Conservation (phyloP, 2,113 vertebrate species). For the Actinemys pallida region DNA sequence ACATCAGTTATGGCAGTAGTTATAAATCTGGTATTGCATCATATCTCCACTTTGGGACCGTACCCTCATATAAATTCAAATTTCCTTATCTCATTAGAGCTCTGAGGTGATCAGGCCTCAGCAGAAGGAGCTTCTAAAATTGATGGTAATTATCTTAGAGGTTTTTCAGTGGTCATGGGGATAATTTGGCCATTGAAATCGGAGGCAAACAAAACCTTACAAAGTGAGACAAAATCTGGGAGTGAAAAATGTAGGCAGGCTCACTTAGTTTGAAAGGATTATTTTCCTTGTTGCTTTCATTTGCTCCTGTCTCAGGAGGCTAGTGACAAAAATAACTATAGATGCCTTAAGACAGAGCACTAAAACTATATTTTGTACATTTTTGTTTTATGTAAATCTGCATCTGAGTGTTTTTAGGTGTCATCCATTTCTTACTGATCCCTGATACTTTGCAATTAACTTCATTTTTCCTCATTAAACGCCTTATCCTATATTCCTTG, state of each 20-base stretch:
- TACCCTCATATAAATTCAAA: neutral
- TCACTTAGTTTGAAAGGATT: neutral
- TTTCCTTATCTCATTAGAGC: neutral
- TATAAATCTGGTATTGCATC: neutral
- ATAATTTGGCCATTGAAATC: neutral
- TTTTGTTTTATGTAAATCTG: neutral
- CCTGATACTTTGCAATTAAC: neutral
- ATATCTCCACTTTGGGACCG: neutral
- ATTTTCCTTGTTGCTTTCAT: neutral
- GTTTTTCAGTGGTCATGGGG: neutral
- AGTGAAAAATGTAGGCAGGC: neutral
- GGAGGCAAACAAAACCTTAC: neutral
- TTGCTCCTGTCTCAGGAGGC: neutral
- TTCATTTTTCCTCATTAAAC: neutral
- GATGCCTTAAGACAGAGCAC: neutral
- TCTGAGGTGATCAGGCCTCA: neutral
- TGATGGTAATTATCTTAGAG: neutral
- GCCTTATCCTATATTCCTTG: fast-evolving
- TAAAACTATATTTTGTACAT: neutral
- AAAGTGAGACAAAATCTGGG: neutral
- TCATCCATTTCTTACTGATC: neutral
- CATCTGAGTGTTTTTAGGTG: neutral
- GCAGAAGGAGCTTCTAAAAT: neutral
- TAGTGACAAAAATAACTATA: neutral
- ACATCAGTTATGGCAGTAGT: neutral